Evolutionary conservation across 2,797 vertebrate genomes (phyloP), one percentile per base, ranked within the genome.

Genomic region (Tiaroga cobitis): DNA sequence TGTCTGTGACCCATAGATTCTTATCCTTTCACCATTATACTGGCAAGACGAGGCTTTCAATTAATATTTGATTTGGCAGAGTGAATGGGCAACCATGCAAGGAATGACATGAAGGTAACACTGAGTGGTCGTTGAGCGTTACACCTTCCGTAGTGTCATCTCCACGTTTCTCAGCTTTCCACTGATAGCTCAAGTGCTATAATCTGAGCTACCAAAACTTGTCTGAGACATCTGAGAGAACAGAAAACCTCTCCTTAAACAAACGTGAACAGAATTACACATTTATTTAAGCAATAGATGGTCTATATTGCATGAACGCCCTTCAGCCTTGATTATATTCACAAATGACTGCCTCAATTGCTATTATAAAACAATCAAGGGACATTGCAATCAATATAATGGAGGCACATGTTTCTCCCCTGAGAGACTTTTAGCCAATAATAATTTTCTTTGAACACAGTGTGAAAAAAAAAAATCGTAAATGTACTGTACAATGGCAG

Each of bases 41-140:
- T 72, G 81, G 84, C 84, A 84, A 83, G 87, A 81, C 19, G 76
- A 85, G 86, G 67, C 83, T 54, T 85, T 26, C 77, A 49, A 91
- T 95, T 46, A 94, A 94, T 94, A 90, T 90, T 94, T 85, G 43
- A 93, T 92, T 51, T 70, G 65, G 80, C 84, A 73, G 85, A 92
- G 85, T 59, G 87, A 87, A 85, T 73, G 68, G 68, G 75, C 83
- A 82, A 74, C 69, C 51, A 29, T 29, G 29, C 29, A 34, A 51
- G 70, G 65, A 41, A 29, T 78, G 46, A 75, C 72, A 59, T 74
- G 46, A 74, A 79, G 65, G 77, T 76, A 69, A 81, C 56, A 24
- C 11, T 26, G 37, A 56, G 59, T 76, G 77, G 77, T 68, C 70
- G 2, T 29, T 65, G 37, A 80, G 51, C 37, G 5, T 49, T 59